These are phyloP conservation scores for Dorcus hopei DNA, from an alignment of 2,888 invertebrate species.

Conservation along the genomic window DNA sequence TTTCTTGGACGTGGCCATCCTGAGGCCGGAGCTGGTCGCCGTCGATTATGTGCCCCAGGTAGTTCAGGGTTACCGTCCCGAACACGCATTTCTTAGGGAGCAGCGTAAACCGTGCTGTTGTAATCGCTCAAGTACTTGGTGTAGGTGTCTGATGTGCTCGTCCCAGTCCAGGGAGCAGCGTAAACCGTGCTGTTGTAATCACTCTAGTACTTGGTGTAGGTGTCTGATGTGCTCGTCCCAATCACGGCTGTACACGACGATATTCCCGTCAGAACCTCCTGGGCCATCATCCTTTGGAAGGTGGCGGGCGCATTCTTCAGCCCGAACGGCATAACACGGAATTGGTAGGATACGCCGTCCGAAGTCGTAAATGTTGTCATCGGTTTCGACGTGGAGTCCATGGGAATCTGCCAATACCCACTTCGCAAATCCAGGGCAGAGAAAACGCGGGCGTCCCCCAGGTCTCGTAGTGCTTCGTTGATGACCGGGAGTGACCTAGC, in stretches of 20 bases:
- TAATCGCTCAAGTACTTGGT: slow-evolving; percentile 19
- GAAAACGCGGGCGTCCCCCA: slow-evolving; percentile 26
- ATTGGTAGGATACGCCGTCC: slow-evolving; percentile 31
- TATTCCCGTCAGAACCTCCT: slow-evolving; percentile 20
- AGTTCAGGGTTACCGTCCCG: slow-evolving; percentile 26
- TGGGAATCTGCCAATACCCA: slow-evolving; percentile 31
- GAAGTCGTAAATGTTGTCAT: slow-evolving; percentile 37
- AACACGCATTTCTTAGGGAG: slow-evolving; percentile 31
- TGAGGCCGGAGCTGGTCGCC: slow-evolving; percentile 25
- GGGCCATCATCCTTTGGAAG: slow-evolving; percentile 19
- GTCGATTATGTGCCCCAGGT: slow-evolving; percentile 31
- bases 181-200: slow-evolving; percentile 23
- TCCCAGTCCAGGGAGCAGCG: slow-evolving; percentile 26
- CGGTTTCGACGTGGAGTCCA: slow-evolving; percentile 17
- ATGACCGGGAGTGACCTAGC: slow-evolving; percentile 25
- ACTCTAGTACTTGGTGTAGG: slow-evolving; percentile 19
- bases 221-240: slow-evolving; percentile 19
- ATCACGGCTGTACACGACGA: slow-evolving; percentile 24
- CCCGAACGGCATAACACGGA: slow-evolving; percentile 25
- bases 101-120: slow-evolving; percentile 26
- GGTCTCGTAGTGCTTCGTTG: slow-evolving; percentile 23
- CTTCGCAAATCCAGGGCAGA: slow-evolving; percentile 25
- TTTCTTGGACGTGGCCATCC: slow-evolving; percentile 29
- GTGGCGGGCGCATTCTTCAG: slow-evolving; percentile 24
- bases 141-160: slow-evolving; percentile 19